These are phyloP conservation scores for Hyles lineata DNA, from an alignment of 2,888 invertebrate species.

Conservation along the genomic window DNA sequence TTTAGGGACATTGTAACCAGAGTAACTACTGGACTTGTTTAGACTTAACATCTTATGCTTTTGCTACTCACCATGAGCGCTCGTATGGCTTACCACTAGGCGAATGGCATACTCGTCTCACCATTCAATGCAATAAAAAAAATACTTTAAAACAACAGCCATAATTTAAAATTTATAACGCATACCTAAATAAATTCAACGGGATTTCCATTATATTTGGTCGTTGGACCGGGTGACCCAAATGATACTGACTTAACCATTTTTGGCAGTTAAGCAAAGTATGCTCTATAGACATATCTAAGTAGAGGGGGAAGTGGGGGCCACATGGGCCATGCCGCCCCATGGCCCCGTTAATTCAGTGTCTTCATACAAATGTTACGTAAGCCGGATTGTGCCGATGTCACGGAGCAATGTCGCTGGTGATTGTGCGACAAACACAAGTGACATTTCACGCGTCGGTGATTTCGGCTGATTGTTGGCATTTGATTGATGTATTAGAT, in stretches of 20 bases:
- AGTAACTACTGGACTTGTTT: too few relatives aligned
- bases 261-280: constrained; percentile 16
- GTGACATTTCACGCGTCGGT: constrained; percentile 23
- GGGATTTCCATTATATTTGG: not conserved
- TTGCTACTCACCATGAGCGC: too few relatives aligned
- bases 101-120: too few relatives aligned
- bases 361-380: constrained; percentile 17
- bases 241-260: constrained; percentile 6
- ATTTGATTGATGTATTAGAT: constrained; percentile 18
- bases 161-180: too few relatives aligned
- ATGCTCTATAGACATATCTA: constrained; percentile 3
- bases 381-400: constrained; percentile 16
- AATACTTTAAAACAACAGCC: too few relatives aligned
- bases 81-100: too few relatives aligned
- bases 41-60: too few relatives aligned
- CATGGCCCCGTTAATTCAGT: constrained; percentile 4
- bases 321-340: not conserved
- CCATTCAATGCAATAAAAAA: too few relatives aligned
- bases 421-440: constrained; percentile 18
- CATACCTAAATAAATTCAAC: too few relatives aligned
- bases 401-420: constrained; percentile 19
- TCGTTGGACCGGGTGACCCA: not conserved
- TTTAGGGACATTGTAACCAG: too few relatives aligned
- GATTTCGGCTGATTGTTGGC: constrained; percentile 15
- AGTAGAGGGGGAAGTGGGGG: not conserved